Base-by-base conservation (phyloP, 2,888 invertebrate genomes). In the Eristalis intricaria region DNA sequence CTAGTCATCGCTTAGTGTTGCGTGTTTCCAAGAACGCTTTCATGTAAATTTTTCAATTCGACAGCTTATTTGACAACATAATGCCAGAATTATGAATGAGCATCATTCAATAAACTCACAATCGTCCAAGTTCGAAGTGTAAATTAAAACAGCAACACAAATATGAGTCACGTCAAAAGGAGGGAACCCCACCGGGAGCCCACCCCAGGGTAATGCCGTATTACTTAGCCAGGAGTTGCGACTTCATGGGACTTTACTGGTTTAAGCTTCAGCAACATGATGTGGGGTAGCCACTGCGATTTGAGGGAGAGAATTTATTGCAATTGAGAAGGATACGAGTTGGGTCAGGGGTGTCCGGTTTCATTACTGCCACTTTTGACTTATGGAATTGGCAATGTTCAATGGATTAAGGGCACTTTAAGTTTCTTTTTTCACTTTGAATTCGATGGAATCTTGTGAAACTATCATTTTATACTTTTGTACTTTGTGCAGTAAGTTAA, bases 41-140 rank as follows among this genome's bases (percentile, higher is more conserved):
- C 23, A 13, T 78, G 75, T 84, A 65, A 70, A 79, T 84, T 79
- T 75, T 65, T 75, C 74, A 75, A 84, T 74, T 84, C 61, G 84
- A 79, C 74, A 79, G 75, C 78, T 70, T 74, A 38, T 77, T 70
- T 79, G 79, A 75, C 75, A 74, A 60, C 69, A 70, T 65, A 79
- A 78, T 84, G 78, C 69, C 35, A 1, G 35, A 77, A 63, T 50
- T 69, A 56, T 43, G 38, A 63, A 69, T 63, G 50, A 50, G n/a
- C 66, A 1, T 65, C 50, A 11, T 22, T 26, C 13, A 19, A 26
- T 32, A 74, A 23, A 19, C 3, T n/a, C 10, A 8, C 22, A 50
- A 22, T 22, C 22, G 50, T 10, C 50, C 71, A 29, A 22, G 61
- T 61, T 26, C n/a, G n/a, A 3, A 19, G 13, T n/a, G 26, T 13